Evolutionary conservation across 2,797 vertebrate species (phyloP), one percentile per base, ranked within the genome.

Genomic region (Sebastes elongatus): DNA sequence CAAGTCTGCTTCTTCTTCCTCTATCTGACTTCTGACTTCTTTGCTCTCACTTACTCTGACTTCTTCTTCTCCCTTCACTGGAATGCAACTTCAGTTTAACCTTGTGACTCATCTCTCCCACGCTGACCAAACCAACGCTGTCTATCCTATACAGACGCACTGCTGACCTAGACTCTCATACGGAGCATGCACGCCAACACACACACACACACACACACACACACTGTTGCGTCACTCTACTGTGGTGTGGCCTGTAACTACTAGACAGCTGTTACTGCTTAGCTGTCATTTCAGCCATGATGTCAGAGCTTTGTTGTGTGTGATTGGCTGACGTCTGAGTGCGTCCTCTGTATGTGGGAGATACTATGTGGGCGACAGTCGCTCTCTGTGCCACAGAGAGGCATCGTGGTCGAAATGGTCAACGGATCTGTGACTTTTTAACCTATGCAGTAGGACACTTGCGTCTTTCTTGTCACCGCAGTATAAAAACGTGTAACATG

Each of bases 31-130:
- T 81, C 33, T 78, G 35, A 42, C 28, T 74, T 76, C 33, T 79
- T 70, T 65, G 22, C 71, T 83, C 77, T 87, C 61, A 69, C 76
- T 89, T 79, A 87, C 56, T 88, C 59, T 78, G 62, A 82, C 71
- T 77, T 76, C 81, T 42, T 85, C 88, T 86, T 86, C 83, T 86
- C 81, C 46, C 60, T 74, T 86, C 57, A 13, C 49, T 84, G 91
- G 89, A 94, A 93, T 92, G 82, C 86, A 86, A 91, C 88, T 94
- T 85, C 67, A 65, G 79, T 53, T 81, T 90, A 89, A 95, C 93
- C 94, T 86, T 64, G 71, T 95, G 94, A 95, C 81, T 95, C 93
- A 95, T 93, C 82, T 86, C 88, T 93, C 91, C 94, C 87, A 92
- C 93, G 87, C 85, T 93, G 92, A 94, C 93, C 95, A 88, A 87